Percentiles rank a stretch among this genome's conserved stretches.
Evolutionary conservation across 2,888 invertebrate genomes (phyloP).

Genomic region (Tryphoninae sp.): DNA sequence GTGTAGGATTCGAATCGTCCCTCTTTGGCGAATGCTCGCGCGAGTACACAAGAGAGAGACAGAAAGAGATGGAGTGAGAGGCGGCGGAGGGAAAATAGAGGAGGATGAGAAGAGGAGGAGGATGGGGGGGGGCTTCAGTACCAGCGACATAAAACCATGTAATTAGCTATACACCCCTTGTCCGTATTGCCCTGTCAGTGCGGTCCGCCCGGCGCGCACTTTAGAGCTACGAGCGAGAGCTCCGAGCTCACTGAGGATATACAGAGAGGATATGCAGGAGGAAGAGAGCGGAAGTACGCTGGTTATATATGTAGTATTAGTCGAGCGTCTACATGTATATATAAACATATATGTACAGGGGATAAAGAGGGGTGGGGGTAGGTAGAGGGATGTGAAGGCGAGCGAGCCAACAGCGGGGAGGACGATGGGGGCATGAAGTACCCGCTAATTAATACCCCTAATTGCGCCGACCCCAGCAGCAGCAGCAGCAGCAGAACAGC

Average conservation of each 20-base stretch:
- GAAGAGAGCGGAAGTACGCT: conserved; percentile 42
- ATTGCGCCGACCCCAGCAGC: conserved; percentile 78
- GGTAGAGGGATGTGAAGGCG: conserved; percentile 55
- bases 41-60: no score
- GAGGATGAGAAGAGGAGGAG: no score
- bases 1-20: conserved; percentile 28
- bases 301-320: conserved; percentile 28
- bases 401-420: conserved; percentile 58
- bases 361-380: conserved; percentile 53
- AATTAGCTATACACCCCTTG: conserved; percentile 79
- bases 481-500: conserved; percentile 38
- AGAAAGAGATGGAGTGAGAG: no score
- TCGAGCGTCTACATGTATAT: conserved; percentile 10
- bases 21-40: neutral
- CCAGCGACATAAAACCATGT: conserved; percentile 78
- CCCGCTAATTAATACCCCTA: conserved; percentile 81
- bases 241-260: conserved; percentile 53
- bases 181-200: conserved; percentile 77
- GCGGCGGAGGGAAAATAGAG: no score
- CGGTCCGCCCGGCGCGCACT: conserved; percentile 72
- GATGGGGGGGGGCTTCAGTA: conserved; percentile 47
- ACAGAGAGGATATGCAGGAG: conserved; percentile 28
- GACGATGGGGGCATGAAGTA: conserved; percentile 75
- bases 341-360: conserved; percentile 43
- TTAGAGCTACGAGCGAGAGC: conserved; percentile 68